phyloP scores from a whole-genome alignment of 1,140 invertebrate species.

The Pseudomyrmex dendroicus region DNA sequence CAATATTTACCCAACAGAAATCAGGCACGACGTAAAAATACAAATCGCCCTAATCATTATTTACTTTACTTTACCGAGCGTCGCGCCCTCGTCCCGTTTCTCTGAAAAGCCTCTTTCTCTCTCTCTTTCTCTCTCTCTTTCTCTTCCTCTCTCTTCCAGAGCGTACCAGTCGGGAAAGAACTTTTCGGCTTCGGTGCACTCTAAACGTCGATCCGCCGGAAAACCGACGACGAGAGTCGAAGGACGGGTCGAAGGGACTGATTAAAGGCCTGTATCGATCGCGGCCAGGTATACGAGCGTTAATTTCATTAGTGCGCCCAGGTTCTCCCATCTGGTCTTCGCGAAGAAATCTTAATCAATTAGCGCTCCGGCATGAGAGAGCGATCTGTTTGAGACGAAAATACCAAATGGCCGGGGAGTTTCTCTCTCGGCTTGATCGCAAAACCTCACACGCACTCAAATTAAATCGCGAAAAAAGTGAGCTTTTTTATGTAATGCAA shows the following conservation, averaged over 20 bases:
- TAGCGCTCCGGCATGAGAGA: constrained; percentile 26
- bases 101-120: neutral
- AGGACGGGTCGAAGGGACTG: constrained; percentile 65
- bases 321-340: constrained; percentile 31
- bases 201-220: constrained; percentile 63
- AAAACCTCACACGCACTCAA: neutral
- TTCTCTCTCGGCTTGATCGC: neutral
- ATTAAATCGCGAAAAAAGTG: neutral
- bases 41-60: constrained; percentile 83
- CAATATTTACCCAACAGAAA: constrained; percentile 82
- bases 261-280: constrained; percentile 74
- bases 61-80: constrained; percentile 78
- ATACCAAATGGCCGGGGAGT: neutral
- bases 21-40: constrained; percentile 82
- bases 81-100: constrained; percentile 27
- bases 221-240: constrained; percentile 47
- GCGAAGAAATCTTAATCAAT: constrained; percentile 54
- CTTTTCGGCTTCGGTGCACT: constrained; percentile 71
- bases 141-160: neutral
- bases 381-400: constrained; percentile 28
- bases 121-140: too few relatives aligned
- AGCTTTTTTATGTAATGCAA: neutral
- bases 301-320: constrained; percentile 66
- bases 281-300: constrained; percentile 60
- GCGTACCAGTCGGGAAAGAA: constrained; percentile 49